phyloP scores from a whole-genome alignment of 2,888 invertebrate species.

The Chymomyza procnemis region DNA sequence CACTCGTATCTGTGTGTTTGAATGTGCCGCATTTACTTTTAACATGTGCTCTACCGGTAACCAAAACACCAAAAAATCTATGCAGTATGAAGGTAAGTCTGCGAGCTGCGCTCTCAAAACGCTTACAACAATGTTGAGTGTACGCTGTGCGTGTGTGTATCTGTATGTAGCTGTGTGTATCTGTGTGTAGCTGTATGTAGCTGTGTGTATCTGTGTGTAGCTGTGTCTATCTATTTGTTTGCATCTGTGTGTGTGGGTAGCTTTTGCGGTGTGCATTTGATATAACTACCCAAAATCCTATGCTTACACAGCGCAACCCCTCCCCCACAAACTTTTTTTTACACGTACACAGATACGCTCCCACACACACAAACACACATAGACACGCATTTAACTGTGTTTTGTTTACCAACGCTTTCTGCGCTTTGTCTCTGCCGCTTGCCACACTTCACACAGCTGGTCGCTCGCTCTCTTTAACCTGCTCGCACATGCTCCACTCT shows the following conservation, averaged over 20 bases:
- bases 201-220: background rate
- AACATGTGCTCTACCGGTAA: slow-evolving; percentile 57
- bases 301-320: slow-evolving; percentile 38
- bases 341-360: background rate
- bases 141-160: background rate
- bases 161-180: background rate
- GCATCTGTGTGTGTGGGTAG: slow-evolving; percentile 23
- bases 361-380: background rate
- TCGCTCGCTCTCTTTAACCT: background rate
- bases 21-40: slow-evolving; percentile 55
- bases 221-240: too few relatives aligned
- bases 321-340: too few relatives aligned
- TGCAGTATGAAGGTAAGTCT: background rate
- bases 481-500: slow-evolving; percentile 26
- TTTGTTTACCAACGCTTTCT: slow-evolving; percentile 39
- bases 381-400: slow-evolving; percentile 5
- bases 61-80: slow-evolving; percentile 28
- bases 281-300: slow-evolving; percentile 49
- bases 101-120: background rate
- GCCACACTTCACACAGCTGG: background rate
- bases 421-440: slow-evolving; percentile 3
- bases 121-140: slow-evolving; percentile 2
- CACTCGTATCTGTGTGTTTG: slow-evolving; percentile 1
- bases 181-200: background rate
- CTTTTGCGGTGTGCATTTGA: slow-evolving; percentile 26